phyloP scores from a whole-genome alignment of 1,140 invertebrate species.

The Trinorchestia longiramus region DNA sequence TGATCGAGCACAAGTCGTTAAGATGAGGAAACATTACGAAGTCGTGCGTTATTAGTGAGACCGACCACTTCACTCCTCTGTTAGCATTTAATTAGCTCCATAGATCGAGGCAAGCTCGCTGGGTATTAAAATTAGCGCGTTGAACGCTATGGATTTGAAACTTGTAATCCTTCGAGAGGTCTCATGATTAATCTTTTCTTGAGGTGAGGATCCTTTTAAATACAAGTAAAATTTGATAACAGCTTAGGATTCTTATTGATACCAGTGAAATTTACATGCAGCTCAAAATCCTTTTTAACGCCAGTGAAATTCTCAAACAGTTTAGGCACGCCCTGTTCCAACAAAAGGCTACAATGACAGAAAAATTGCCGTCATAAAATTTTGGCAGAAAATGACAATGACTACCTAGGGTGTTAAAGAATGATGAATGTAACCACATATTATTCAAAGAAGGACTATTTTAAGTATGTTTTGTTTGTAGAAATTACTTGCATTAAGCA shows the following conservation, averaged over 20 bases:
- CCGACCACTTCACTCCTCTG: constrained; percentile 7
- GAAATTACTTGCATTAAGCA: neutral
- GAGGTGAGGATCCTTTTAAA: neutral
- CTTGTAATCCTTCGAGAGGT: neutral
- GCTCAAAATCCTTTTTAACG: too few relatives aligned
- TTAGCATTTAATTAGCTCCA: constrained; percentile 35
- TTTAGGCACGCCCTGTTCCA: too few relatives aligned
- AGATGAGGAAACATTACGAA: neutral
- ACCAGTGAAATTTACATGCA: too few relatives aligned
- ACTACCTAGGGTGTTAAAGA: neutral
- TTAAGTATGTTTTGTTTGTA: neutral
- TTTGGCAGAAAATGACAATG: too few relatives aligned
- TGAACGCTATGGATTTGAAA: neutral
- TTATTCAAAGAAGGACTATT: neutral
- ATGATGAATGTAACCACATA: neutral
- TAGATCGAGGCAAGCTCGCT: neutral
- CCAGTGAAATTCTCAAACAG: too few relatives aligned
- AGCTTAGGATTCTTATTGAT: too few relatives aligned
- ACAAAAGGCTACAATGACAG: too few relatives aligned
- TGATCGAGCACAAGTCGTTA: constrained; percentile 21
- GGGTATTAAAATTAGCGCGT: neutral
- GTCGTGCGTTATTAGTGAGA: constrained; percentile 3
- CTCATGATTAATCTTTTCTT: neutral
- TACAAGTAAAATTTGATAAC: neutral
- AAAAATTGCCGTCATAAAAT: too few relatives aligned